phyloP scores from a whole-genome alignment of 1,140 invertebrate species.

The Drosophila albomicans region DNA sequence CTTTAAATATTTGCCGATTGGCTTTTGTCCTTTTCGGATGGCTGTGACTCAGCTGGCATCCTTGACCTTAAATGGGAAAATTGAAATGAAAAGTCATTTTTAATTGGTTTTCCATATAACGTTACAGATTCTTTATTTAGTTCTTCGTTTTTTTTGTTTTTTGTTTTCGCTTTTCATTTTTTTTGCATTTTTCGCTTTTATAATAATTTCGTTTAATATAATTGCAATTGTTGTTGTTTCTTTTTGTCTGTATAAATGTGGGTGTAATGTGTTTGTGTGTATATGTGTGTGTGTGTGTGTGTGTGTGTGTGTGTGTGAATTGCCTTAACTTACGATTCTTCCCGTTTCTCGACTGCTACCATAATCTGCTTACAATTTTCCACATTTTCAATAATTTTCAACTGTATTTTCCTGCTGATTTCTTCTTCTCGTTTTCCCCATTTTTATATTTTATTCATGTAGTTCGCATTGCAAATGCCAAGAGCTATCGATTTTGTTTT shows the following conservation, averaged over 20 bases:
- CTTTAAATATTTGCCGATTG: conserved; percentile 9
- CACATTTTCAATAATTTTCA: conserved; percentile 40
- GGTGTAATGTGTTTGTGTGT: conserved; percentile 43
- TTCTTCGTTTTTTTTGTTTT: conserved; percentile 57
- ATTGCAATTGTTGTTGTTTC: conserved; percentile 70
- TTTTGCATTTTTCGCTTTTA: conserved; percentile 74
- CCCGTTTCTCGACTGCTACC: conserved; percentile 37
- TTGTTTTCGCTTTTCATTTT: conserved; percentile 53
- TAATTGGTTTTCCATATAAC: conserved; percentile 80
- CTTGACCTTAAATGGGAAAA: conserved; percentile 1
- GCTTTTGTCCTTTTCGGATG: not conserved
- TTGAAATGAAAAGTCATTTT: conserved; percentile 20
- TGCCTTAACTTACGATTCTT: conserved; percentile 72
- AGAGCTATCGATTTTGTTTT: conserved; percentile 32
- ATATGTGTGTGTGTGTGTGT: conserved; percentile 24
- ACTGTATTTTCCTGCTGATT: conserved; percentile 39
- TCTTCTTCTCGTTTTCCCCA: not conserved
- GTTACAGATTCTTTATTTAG: conserved; percentile 84
- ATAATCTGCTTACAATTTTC: conserved; percentile 51
- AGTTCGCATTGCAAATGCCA: conserved; percentile 35
- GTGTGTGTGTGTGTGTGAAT: conserved; percentile 49
- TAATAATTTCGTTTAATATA: conserved; percentile 82
- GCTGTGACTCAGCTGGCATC: not conserved
- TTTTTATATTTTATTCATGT: conserved; percentile 3
- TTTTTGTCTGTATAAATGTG: conserved; percentile 20